Evolutionary conservation across 2,797 vertebrate genomes (phyloP).

Genomic region (Anolis apletophallus): DNA sequence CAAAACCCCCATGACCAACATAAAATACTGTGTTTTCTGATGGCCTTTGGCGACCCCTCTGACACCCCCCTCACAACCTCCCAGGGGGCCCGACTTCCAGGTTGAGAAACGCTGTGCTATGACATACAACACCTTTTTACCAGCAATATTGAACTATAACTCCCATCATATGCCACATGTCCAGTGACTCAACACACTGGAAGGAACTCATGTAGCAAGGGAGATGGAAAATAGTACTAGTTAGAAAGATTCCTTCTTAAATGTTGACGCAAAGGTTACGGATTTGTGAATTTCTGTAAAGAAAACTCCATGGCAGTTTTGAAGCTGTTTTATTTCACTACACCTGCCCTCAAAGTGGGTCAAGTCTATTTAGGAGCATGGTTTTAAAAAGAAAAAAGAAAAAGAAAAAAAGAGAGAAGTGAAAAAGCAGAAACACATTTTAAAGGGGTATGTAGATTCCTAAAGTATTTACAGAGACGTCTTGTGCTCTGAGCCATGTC

Average conservation of each 20-base stretch:
- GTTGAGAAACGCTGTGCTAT: too few species aligned
- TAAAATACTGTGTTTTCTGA: too few species aligned
- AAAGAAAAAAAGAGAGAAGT: constrained; percentile 53
- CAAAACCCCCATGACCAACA: too few species aligned
- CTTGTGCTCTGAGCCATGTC: constrained; percentile 36
- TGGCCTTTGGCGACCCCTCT: too few species aligned
- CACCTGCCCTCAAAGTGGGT: not conserved
- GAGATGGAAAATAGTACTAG: not conserved
- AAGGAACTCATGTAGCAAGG: not conserved
- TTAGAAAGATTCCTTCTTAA: not conserved
- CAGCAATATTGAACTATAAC: not conserved
- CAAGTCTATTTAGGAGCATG: constrained; percentile 31
- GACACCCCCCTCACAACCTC: too few species aligned
- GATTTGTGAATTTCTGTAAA: too few species aligned
- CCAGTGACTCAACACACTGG: not conserved
- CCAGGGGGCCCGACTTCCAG: too few species aligned
- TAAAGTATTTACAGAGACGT: constrained; percentile 60
- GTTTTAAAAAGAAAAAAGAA: constrained; percentile 49
- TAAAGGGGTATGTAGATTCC: constrained; percentile 62
- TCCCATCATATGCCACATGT: not conserved
- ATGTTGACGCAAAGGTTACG: not conserved
- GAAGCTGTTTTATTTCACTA: not conserved
- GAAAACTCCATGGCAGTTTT: not conserved
- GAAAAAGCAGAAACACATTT: constrained; percentile 48
- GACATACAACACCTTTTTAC: too few species aligned